Conservation (phyloP, 2,113 vertebrate species). For the Xerus inauris region DNA sequence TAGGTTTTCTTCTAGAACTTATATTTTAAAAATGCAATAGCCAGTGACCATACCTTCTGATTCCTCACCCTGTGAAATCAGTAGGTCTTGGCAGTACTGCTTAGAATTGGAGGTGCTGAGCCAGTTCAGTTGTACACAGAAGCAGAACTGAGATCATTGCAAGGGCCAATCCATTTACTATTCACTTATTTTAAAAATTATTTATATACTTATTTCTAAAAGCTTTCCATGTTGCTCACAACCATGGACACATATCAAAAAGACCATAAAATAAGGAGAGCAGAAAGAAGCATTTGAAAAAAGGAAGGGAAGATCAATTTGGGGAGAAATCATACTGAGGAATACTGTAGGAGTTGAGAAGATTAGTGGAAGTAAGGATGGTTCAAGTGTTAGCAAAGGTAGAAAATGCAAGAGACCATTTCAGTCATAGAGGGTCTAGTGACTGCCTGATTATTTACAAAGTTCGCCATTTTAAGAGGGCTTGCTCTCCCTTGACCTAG, state of each 20-base stretch:
- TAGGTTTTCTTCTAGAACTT: constrained; percentile 12
- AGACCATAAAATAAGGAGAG: neutral
- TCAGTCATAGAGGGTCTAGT: neutral
- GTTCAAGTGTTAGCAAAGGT: constrained; percentile 15
- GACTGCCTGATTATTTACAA: neutral
- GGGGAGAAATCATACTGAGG: neutral
- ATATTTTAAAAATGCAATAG: neutral
- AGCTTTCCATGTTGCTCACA: neutral
- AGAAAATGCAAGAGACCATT: constrained; percentile 28
- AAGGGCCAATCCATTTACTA: neutral
- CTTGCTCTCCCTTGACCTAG: neutral
- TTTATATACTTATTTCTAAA: constrained; percentile 21
- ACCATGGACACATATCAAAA: neutral
- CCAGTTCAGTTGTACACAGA: neutral
- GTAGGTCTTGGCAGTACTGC: neutral
- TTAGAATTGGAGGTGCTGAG: neutral
- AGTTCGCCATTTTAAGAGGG: neutral
- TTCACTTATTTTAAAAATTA: neutral
- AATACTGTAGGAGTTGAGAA: constrained; percentile 5
- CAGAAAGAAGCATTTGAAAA: constrained; percentile 33
- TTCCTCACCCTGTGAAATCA: constrained; percentile 9
- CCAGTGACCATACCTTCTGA: neutral
- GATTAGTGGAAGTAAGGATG: neutral
- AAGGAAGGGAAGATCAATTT: neutral
- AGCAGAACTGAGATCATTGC: neutral